Evolutionary conservation across 2,888 invertebrate species (phyloP), one percentile per base, ranked within the genome.

Genomic region (Leptinotarsa tumamoca): DNA sequence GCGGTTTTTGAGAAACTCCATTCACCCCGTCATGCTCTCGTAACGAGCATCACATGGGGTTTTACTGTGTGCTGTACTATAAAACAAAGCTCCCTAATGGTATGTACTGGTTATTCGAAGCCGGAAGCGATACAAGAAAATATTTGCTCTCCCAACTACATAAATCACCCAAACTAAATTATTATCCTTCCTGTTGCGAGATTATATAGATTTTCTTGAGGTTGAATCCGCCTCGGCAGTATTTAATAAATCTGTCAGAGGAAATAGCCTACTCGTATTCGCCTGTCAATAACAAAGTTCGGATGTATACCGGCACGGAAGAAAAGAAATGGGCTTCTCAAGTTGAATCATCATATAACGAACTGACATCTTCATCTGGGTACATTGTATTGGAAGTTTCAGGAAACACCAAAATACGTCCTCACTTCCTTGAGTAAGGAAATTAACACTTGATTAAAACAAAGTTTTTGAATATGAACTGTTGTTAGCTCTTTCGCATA

Each of bases 241-340:
- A 69, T 69, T 69, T 56, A 69, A 69, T 69, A 56, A 69, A 69
- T 69, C 69, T 70, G 68, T 68, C 68, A 27, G 54, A 33, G 68
- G 33, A 52, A 68, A 51, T 33, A 17, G 17, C 58, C 58, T 58
- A 49, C 21, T 70, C 70, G 58, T 33, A 61, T 43, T 33, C 33
- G 33, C 27, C 58, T 70, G 70, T 70, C 70, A 70, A 70, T 70
- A 70, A 63, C 43, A 43, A 69, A 58, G 70, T 58, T 70, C 17
- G 17, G 49, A 43, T 49, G 58, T 63, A 43, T 7, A 63, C 33
- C 63, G 7, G 18, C 13, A 63, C 7, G 63, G 33, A 10, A 63
- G n/a, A 27, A 63, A 63, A 63, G n/a, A n/a, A 33, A 43, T 33
- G 27, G 13, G 33, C 33, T 63, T 63, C 43, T 33, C n/a, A 17